These are phyloP conservation scores for Lottia scabra DNA, from an alignment of 2,888 invertebrate genomes.

Conservation along the genomic window DNA sequence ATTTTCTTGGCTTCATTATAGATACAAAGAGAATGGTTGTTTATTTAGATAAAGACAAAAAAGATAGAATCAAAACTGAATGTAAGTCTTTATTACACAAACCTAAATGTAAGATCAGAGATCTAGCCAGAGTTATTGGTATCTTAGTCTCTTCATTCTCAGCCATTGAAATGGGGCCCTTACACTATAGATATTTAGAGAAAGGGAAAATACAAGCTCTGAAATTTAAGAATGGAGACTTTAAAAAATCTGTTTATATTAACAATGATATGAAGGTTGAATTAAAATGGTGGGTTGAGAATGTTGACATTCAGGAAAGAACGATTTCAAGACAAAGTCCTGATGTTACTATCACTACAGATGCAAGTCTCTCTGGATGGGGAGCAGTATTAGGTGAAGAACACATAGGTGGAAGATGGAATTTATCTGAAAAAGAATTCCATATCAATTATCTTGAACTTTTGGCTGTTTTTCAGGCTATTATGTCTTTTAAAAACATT, in stretches of 20 bases:
- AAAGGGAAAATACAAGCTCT: neutral
- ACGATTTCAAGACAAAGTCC: neutral
- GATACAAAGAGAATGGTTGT: neutral
- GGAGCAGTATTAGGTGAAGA: neutral
- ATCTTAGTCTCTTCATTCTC: neutral
- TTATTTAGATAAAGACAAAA: neutral
- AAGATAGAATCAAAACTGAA: neutral
- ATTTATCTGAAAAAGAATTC: neutral
- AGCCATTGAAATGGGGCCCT: neutral
- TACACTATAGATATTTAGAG: neutral
- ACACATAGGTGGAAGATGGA: neutral
- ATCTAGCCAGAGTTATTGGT: neutral
- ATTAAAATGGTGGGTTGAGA: neutral
- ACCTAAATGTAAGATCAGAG: neutral
- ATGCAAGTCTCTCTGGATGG: neutral
- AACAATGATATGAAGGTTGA: neutral
- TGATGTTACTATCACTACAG: neutral
- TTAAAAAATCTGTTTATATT: neutral
- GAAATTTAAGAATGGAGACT: neutral
- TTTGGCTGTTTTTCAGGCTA: neutral
- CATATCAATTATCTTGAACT: conserved; percentile 56
- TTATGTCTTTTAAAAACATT: conserved; percentile 1
- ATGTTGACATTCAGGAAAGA: neutral
- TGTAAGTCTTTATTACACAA: neutral
- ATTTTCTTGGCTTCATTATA: neutral